Evolutionary conservation across 2,113 vertebrate genomes (phyloP).

Genomic region (Hydrolagus affinis): DNA sequence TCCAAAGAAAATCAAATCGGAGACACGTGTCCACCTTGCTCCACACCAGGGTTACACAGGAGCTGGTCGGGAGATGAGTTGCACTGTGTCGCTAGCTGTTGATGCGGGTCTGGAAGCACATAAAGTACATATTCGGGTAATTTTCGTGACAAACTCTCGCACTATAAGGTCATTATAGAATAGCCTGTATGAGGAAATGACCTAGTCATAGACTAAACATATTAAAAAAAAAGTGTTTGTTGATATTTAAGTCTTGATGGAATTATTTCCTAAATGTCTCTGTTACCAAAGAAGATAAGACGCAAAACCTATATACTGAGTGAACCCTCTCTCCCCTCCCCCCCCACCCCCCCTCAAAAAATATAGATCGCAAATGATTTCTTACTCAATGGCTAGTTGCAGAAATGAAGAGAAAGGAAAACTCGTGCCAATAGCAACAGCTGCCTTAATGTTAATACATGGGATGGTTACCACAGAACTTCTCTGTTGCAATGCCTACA

Average conservation of each 20-base stretch:
- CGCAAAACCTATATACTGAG: conserved; percentile 4
- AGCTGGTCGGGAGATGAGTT: conserved; percentile 35
- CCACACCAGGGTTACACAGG: background rate
- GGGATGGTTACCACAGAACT: conserved; percentile 55
- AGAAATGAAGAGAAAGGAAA: conserved; percentile 49
- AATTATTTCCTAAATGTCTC: conserved; percentile 44
- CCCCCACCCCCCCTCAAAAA: background rate
- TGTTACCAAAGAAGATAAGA: conserved; percentile 50
- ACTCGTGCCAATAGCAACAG: conserved; percentile 80
- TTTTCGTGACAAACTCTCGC: conserved; percentile 35
- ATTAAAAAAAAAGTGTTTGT: conserved; percentile 30
- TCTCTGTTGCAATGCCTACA: conserved; percentile 44
- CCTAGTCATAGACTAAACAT: conserved; percentile 27
- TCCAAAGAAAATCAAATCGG: conserved; percentile 32
- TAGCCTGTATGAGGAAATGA: conserved; percentile 30
- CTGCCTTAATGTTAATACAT: conserved; percentile 82
- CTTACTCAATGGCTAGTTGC: conserved; percentile 56
- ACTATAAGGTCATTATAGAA: conserved; percentile 31
- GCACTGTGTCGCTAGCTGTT: conserved; percentile 40
- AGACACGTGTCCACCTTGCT: conserved; percentile 31
- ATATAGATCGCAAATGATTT: conserved; percentile 14
- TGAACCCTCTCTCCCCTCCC: background rate
- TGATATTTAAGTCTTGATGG: conserved; percentile 36
- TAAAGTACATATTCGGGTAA: conserved; percentile 57
- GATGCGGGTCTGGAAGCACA: conserved; percentile 66